These are phyloP conservation scores for Ylistrum balloti DNA, from an alignment of 1,140 invertebrate genomes.

Conservation along the genomic window DNA sequence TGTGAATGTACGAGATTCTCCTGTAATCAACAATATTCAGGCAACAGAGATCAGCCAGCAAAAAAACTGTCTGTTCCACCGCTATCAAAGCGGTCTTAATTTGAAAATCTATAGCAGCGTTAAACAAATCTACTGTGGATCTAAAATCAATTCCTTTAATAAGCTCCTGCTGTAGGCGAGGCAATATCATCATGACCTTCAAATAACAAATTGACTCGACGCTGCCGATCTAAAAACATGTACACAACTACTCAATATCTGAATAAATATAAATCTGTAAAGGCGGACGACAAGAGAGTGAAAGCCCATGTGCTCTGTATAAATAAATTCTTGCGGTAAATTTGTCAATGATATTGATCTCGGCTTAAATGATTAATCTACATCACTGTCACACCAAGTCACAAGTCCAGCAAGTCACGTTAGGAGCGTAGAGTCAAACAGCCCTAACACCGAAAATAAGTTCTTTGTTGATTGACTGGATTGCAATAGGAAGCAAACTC, in stretches of 20 bases:
- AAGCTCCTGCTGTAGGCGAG: constrained; percentile 36
- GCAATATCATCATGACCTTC: constrained; percentile 38
- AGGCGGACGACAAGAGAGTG: constrained; percentile 18
- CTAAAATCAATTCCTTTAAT: constrained; percentile 30
- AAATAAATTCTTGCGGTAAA: constrained; percentile 39
- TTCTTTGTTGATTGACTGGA: constrained; percentile 34
- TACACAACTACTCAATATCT: constrained; percentile 34
- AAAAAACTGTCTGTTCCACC: constrained; percentile 38
- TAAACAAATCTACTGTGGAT: constrained; percentile 26
- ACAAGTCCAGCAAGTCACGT: constrained; percentile 20
- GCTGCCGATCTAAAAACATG: constrained; percentile 25
- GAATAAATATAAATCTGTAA: constrained; percentile 40
- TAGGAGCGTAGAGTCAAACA: constrained; percentile 18
- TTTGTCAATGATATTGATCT: constrained; percentile 34
- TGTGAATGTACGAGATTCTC: constrained; percentile 34
- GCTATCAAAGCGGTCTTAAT: neutral
- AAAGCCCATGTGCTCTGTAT: neutral
- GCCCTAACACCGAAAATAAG: constrained; percentile 17
- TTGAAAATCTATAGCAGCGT: constrained; percentile 37
- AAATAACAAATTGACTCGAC: constrained; percentile 35
- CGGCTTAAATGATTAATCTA: constrained; percentile 19
- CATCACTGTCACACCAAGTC: constrained; percentile 37
- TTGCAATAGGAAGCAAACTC: constrained; percentile 38
- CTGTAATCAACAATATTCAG: constrained; percentile 11
- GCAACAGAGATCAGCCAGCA: neutral